phyloP scores from a whole-genome alignment of 2,797 vertebrate genomes.

The Poecilia picta region DNA sequence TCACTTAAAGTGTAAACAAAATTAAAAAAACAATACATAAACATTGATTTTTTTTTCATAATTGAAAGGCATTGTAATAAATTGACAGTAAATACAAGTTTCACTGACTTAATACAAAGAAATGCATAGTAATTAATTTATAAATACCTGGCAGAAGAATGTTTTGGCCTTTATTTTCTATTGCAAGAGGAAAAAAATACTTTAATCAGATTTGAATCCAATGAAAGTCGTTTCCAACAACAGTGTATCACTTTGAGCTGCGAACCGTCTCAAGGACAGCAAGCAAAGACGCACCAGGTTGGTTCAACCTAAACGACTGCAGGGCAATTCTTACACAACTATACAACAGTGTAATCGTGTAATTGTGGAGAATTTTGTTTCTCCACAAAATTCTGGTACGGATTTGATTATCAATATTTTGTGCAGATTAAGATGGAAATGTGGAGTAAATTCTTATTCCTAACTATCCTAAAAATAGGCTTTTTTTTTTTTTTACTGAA shows the following conservation, averaged over 20 bases:
- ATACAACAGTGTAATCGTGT: background rate
- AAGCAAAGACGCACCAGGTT: background rate
- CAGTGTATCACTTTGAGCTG: background rate
- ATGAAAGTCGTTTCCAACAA: background rate
- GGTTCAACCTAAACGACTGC: background rate
- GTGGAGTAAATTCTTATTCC: background rate
- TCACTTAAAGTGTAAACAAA: slow-evolving; percentile 52
- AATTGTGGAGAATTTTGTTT: too few species aligned
- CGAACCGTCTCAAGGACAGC: background rate
- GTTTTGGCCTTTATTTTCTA: background rate
- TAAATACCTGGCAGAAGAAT: slow-evolving; percentile 7
- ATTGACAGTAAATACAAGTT: slow-evolving; percentile 19
- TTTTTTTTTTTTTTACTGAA: background rate
- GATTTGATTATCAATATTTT: background rate
- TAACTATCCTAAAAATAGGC: background rate
- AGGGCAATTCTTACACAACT: background rate
- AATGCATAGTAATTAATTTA: slow-evolving; percentile 67
- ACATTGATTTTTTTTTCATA: background rate
- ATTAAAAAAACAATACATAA: slow-evolving; percentile 46
- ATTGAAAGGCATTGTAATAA: slow-evolving; percentile 53
- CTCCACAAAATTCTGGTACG: background rate
- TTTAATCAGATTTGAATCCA: background rate
- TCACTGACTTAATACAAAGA: slow-evolving; percentile 25
- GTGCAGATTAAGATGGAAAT: background rate
- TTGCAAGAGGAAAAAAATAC: background rate